Evolutionary conservation across 2,797 vertebrate species (phyloP).

Genomic region (Hylomyscus alleni): DNA sequence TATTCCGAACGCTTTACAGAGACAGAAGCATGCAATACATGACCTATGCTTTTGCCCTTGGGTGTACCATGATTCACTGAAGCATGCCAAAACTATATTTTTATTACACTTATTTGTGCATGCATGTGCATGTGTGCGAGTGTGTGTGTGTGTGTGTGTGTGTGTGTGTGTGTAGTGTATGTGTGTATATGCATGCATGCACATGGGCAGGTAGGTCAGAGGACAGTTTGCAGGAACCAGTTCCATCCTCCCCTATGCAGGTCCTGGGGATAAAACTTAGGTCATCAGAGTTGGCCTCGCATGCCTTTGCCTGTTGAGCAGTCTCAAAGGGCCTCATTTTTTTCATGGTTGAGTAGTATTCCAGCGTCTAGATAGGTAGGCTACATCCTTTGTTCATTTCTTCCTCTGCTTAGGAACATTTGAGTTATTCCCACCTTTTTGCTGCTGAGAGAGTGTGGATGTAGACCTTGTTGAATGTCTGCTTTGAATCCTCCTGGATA

Average conservation of each 20-base stretch:
- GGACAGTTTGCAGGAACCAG: neutral
- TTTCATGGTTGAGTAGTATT: neutral
- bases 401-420: neutral
- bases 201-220: neutral
- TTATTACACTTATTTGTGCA: neutral
- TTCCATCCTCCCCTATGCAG: neutral
- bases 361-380: accelerated
- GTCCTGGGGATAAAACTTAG: neutral
- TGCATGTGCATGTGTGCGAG: neutral
- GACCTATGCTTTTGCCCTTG: neutral
- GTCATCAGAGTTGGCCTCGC: neutral
- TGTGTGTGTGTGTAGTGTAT: neutral
- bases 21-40: neutral
- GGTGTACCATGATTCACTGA: accelerated
- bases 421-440: neutral
- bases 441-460: neutral
- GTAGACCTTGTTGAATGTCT: neutral
- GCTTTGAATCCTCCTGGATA: neutral
- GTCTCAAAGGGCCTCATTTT: neutral
- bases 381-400: accelerated
- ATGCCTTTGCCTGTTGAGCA: neutral
- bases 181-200: no score
- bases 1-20: neutral
- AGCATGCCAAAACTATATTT: neutral
- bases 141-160: neutral